Evolutionary conservation across 2,113 vertebrate genomes (phyloP).

Genomic region (Calidris pygmaea): DNA sequence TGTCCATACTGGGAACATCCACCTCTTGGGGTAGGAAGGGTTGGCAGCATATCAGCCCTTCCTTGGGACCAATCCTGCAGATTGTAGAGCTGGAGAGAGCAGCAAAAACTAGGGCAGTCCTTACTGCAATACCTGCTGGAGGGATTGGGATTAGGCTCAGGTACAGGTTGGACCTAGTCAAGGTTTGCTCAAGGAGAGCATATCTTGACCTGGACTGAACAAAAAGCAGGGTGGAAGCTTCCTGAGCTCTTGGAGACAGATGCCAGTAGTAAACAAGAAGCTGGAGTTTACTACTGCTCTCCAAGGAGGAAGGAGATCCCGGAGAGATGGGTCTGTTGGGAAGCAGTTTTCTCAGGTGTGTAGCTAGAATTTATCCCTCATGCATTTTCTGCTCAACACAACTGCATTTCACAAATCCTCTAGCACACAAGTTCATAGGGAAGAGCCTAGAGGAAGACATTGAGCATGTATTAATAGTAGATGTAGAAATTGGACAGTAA

Average conservation of each 20-base stretch:
- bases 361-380: fast-evolving
- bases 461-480: neutral
- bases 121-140: neutral
- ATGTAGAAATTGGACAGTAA: neutral
- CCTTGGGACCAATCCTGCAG: neutral
- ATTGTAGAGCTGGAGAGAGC: neutral
- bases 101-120: neutral
- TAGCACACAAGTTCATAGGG: neutral
- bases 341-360: neutral
- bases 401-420: neutral
- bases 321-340: neutral
- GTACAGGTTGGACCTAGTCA: neutral
- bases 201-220: neutral
- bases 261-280: neutral
- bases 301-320: neutral
- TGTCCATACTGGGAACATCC: neutral
- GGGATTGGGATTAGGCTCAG: neutral
- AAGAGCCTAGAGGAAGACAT: neutral
- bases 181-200: neutral
- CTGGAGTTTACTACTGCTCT: neutral
- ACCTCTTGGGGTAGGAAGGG: neutral
- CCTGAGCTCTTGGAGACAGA: neutral
- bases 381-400: neutral
- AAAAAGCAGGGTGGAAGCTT: neutral
- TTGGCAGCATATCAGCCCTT: neutral